phyloP scores from a whole-genome alignment of 2,113 vertebrate genomes.

The Butorides virescens region DNA sequence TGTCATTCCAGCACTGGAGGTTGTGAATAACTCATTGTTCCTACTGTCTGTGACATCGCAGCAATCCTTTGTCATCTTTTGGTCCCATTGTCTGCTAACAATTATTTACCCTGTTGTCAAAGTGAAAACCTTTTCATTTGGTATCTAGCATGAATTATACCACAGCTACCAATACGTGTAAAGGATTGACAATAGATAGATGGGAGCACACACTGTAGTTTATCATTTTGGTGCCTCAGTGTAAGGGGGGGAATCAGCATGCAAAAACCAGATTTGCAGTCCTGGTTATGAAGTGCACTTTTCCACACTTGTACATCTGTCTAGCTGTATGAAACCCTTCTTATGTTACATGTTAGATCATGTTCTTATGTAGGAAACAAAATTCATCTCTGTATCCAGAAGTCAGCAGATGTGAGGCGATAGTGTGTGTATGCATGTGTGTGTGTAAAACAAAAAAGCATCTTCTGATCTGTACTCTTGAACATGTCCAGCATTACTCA shows the following conservation, averaged over 20 bases:
- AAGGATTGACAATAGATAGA: background rate
- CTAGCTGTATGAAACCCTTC: background rate
- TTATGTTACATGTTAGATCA: background rate
- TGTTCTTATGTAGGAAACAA: background rate
- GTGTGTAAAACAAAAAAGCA: background rate
- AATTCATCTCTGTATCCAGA: background rate
- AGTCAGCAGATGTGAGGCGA: background rate
- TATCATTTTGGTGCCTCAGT: background rate
- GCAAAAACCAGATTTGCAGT: rapidly evolving
- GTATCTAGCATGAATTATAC: background rate
- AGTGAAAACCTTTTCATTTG: background rate
- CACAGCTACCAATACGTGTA: background rate
- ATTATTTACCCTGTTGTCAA: background rate
- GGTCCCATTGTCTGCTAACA: background rate
- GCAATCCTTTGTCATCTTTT: background rate
- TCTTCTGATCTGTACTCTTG: background rate
- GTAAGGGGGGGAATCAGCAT: background rate
- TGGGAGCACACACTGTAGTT: background rate
- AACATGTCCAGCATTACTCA: background rate
- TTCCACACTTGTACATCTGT: background rate
- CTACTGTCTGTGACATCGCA: background rate
- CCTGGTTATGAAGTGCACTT: background rate
- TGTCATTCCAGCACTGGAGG: background rate
- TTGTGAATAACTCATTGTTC: background rate
- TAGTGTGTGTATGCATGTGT: too few species aligned